These are phyloP conservation scores for Caenorhabditis parvicauda DNA, from an alignment of 2,888 invertebrate genomes.

Conservation along the genomic window DNA sequence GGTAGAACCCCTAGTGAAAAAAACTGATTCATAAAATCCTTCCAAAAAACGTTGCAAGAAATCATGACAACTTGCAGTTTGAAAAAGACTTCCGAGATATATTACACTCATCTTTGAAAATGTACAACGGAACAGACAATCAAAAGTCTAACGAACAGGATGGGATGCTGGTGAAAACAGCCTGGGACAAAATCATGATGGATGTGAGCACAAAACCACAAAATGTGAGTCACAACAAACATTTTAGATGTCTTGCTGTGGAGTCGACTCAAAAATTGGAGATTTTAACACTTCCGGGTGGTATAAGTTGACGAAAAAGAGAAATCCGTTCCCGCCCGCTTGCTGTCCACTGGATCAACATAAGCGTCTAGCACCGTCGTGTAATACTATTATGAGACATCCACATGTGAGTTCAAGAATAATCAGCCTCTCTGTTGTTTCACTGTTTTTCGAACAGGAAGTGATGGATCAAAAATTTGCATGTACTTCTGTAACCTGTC, in stretches of 20 bases:
- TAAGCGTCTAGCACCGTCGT: conserved; percentile 44
- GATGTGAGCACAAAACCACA: conserved; percentile 36
- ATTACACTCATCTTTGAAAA: conserved; percentile 52
- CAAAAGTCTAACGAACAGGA: conserved; percentile 16
- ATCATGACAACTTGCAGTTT: conserved; percentile 47
- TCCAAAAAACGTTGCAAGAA: neutral
- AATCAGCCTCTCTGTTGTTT: conserved; percentile 1
- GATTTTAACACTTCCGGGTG: conserved; percentile 57
- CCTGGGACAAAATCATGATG: conserved; percentile 62
- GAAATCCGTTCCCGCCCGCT: conserved; percentile 56
- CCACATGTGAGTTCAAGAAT: conserved; percentile 52
- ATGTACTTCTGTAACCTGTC: neutral
- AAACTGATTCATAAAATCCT: too few relatives aligned
- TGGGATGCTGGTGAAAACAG: conserved; percentile 54
- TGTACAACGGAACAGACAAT: conserved; percentile 60
- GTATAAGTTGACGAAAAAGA: conserved; percentile 47
- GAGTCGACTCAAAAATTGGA: conserved; percentile 59
- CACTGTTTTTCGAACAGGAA: neutral
- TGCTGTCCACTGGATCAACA: conserved; percentile 56
- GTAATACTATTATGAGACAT: conserved; percentile 52
- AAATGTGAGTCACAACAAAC: neutral
- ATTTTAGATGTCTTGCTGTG: conserved; percentile 57
- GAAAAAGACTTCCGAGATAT: conserved; percentile 60
- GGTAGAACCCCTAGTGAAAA: too few relatives aligned
- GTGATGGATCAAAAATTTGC: neutral